A percentile compares a stretch with the other conserved stretches of the same genome.
phyloP scores from a whole-genome alignment of 2,113 vertebrate species.

The Deroptyus accipitrinus region DNA sequence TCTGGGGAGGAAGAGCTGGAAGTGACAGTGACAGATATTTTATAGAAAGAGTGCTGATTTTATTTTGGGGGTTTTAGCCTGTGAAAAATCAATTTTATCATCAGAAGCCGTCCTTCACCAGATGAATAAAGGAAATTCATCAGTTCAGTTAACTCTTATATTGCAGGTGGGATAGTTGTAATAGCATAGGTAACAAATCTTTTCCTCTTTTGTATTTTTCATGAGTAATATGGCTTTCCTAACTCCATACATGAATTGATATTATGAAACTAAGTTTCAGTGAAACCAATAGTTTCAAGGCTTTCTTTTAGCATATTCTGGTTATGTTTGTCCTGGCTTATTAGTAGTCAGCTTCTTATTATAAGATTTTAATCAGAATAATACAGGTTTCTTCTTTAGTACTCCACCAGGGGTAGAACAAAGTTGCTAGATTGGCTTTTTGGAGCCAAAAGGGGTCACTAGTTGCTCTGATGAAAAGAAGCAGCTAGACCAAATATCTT shows the following conservation, averaged over 20 bases:
- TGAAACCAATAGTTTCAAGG: neutral
- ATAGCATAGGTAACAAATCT: neutral
- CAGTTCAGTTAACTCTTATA: neutral
- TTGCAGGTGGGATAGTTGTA: neutral
- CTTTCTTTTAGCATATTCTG: neutral
- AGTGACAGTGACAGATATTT: neutral
- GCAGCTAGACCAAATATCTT: neutral
- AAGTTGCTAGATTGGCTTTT: neutral
- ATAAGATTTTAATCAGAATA: neutral
- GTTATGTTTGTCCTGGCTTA: neutral
- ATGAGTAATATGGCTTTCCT: neutral
- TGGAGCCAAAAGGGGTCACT: neutral
- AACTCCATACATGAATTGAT: neutral
- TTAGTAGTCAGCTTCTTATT: neutral
- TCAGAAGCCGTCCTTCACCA: neutral
- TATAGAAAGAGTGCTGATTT: neutral
- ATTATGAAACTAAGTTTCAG: neutral
- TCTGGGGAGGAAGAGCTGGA: neutral
- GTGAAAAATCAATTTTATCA: neutral
- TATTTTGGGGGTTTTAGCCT: neutral
- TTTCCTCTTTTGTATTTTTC: neutral
- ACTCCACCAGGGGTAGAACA: neutral
- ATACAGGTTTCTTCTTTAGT: neutral
- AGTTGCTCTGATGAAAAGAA: neutral
- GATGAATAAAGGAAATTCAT: neutral